phyloP scores from a whole-genome alignment of 1,140 invertebrate genomes.

The Galendromus occidentalis region DNA sequence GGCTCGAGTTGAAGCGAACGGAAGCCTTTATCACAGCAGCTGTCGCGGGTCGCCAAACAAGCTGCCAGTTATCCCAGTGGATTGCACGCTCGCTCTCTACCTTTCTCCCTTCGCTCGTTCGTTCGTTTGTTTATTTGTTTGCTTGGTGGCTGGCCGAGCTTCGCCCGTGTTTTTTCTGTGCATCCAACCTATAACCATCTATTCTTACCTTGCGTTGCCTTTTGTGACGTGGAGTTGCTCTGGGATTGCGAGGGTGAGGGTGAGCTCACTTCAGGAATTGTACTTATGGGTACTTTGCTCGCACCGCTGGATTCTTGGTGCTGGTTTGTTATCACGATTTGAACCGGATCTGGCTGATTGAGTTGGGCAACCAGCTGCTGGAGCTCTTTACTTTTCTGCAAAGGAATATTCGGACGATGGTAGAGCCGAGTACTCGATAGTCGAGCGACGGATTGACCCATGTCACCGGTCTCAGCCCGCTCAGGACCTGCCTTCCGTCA shows the following conservation, averaged over 20 bases:
- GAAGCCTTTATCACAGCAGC: too few relatives aligned
- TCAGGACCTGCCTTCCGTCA: not conserved
- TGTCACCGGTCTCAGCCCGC: not conserved
- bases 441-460: not conserved
- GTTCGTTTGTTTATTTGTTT: too few relatives aligned
- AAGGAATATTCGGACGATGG: conserved; percentile 18
- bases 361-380: conserved; percentile 11
- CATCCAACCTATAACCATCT: too few relatives aligned
- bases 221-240: conserved; percentile 10
- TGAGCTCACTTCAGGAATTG: conserved; percentile 9
- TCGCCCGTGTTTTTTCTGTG: too few relatives aligned
- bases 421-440: conserved; percentile 7
- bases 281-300: conserved; percentile 11
- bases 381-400: conserved; percentile 4
- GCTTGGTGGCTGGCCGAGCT: too few relatives aligned
- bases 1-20: too few relatives aligned
- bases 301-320: conserved; percentile 9
- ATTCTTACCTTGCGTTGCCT: conserved; percentile 6
- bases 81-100: too few relatives aligned
- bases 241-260: conserved; percentile 11
- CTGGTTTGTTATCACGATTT: conserved; percentile 8
- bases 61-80: too few relatives aligned
- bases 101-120: too few relatives aligned
- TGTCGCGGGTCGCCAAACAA: too few relatives aligned
- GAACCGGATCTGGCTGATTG: conserved; percentile 8